Conservation (phyloP, 2,888 invertebrate genomes). For the Oxycera nigricornis region DNA sequence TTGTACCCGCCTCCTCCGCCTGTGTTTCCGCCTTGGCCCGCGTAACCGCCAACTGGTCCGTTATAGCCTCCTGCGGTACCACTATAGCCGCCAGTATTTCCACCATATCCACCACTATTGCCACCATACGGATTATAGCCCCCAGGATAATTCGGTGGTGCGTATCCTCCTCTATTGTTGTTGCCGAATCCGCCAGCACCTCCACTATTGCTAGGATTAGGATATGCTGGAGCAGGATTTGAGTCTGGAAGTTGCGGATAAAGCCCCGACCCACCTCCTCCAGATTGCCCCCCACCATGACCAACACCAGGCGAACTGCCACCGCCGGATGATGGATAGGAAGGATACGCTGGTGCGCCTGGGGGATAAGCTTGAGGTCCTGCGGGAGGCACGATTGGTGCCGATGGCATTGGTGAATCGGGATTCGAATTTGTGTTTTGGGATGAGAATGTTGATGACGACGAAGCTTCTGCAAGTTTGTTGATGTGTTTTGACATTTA, state of each 20-base stretch:
- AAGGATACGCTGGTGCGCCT: conserved; percentile 5
- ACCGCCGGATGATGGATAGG: conserved; percentile 33
- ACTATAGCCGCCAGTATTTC: conserved; percentile 39
- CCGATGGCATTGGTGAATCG: not conserved
- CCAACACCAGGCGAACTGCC: conserved; percentile 52
- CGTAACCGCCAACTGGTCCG: conserved; percentile 49
- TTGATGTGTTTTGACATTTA: not conserved
- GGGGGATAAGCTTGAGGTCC: not conserved
- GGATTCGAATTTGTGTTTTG: conserved; percentile 21
- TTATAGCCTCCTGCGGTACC: conserved; percentile 53
- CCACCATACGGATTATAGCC: conserved; percentile 51
- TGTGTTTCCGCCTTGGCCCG: not conserved
- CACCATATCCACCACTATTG: conserved; percentile 34
- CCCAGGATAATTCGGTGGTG: conserved; percentile 50
- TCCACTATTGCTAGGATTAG: conserved; percentile 51
- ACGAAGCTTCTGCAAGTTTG: conserved; percentile 39
- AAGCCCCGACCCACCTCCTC: conserved; percentile 41
- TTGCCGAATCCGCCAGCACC: conserved; percentile 53
- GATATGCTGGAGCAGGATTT: conserved; percentile 46
- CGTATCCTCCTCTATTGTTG: conserved; percentile 54
- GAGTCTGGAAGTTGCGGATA: conserved; percentile 45
- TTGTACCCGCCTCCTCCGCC: not conserved
- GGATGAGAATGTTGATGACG: conserved; percentile 33
- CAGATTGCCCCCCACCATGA: conserved; percentile 21
- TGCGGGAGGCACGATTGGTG: conserved; percentile 9